Percentiles rank a stretch among this genome's conserved stretches.
phyloP scores from a whole-genome alignment of 2,888 invertebrate species.

The Aelia acuminata region DNA sequence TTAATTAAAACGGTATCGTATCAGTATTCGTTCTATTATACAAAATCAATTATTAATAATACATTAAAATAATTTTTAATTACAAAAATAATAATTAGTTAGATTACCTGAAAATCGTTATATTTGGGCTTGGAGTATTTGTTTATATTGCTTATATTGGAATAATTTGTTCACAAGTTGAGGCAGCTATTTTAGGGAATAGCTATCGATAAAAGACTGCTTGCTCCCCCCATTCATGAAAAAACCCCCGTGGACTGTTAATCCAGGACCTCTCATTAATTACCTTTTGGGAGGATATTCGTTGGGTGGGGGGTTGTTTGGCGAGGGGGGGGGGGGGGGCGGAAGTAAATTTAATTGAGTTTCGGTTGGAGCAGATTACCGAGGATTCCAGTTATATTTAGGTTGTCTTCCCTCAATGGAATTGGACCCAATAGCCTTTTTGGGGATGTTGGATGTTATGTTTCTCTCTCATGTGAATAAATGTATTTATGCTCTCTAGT shows the following conservation, averaged over 20 bases:
- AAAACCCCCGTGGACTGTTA: not conserved
- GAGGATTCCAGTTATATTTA: not conserved
- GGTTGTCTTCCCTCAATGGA: not conserved
- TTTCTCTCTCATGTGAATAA: not conserved
- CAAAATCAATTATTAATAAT: too few species aligned
- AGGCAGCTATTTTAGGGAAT: too few species aligned
- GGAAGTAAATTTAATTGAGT: not conserved
- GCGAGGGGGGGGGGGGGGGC: too few species aligned
- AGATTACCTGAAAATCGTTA: too few species aligned
- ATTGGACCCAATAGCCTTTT: not conserved
- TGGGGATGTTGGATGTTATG: not conserved
- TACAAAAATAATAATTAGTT: too few species aligned
- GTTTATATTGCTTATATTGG: too few species aligned
- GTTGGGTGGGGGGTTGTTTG: too few species aligned
- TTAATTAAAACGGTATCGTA: too few species aligned
- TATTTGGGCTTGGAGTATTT: too few species aligned
- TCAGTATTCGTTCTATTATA: too few species aligned
- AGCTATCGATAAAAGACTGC: not conserved
- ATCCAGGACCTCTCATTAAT: not conserved
- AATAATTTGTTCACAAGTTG: too few species aligned
- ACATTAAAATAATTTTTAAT: too few species aligned
- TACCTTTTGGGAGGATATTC: not conserved
- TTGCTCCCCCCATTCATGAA: slow-evolving; percentile 22
- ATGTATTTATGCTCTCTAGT: not conserved
- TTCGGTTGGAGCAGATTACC: not conserved